phyloP scores from a whole-genome alignment of 2,888 invertebrate genomes.

The Nesidiocoris tenuis region DNA sequence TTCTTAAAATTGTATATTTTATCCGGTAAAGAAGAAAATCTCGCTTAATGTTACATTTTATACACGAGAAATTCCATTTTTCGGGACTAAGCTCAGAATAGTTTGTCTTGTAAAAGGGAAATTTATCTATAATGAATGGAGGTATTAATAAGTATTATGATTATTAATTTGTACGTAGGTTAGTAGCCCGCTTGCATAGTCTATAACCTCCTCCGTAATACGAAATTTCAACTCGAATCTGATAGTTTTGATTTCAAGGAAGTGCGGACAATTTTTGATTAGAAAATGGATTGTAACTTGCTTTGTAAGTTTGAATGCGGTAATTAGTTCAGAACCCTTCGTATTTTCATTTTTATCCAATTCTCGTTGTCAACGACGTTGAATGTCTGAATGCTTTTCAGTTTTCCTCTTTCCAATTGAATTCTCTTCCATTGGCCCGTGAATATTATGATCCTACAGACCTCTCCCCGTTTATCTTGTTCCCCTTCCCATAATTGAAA shows the following conservation, averaged over 20 bases:
- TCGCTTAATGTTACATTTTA: slow-evolving; percentile 40
- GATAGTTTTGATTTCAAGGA: slow-evolving; percentile 16
- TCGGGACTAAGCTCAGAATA: slow-evolving; percentile 34
- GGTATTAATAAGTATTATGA: slow-evolving; percentile 48
- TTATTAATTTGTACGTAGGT: slow-evolving; percentile 47
- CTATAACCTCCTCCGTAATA: slow-evolving; percentile 41
- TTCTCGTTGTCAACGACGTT: neutral
- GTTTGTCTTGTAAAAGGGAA: slow-evolving; percentile 37
- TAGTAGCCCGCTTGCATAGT: slow-evolving; percentile 48
- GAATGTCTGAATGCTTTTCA: neutral
- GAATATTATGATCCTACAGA: neutral
- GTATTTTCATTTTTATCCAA: neutral
- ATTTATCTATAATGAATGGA: slow-evolving; percentile 43
- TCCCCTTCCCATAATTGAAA: slow-evolving; percentile 40
- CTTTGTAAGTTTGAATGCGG: neutral
- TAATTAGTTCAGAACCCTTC: neutral
- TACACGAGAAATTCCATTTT: slow-evolving; percentile 29
- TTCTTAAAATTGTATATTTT: slow-evolving; percentile 44
- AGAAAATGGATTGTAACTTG: neutral
- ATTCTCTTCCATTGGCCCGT: slow-evolving; percentile 35
- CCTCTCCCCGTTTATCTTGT: slow-evolving; percentile 26
- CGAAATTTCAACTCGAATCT: slow-evolving; percentile 27
- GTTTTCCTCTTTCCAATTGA: neutral
- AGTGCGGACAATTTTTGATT: neutral
- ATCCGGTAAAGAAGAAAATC: slow-evolving; percentile 42